phyloP scores from a whole-genome alignment of 1,140 invertebrate genomes.

The Cepaea nemoralis region DNA sequence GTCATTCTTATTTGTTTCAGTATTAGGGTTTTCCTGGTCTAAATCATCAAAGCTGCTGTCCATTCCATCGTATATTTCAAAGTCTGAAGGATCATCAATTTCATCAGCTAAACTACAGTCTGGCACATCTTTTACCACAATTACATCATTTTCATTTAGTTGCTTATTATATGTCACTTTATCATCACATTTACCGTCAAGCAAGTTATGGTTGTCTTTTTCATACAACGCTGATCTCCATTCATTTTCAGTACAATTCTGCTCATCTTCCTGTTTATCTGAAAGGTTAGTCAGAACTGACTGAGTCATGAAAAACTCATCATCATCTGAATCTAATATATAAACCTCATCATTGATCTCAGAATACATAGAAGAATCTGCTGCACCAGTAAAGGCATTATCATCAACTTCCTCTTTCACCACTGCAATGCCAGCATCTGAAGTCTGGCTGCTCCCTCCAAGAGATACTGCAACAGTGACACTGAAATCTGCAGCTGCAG shows the following conservation, averaged over 20 bases:
- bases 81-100: neutral
- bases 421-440: neutral
- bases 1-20: neutral
- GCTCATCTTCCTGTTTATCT: neutral
- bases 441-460: neutral
- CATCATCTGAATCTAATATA: conserved; percentile 13
- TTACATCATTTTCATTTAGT: neutral
- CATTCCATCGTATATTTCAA: neutral
- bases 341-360: conserved; percentile 7
- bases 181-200: neutral
- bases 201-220: neutral
- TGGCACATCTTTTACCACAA: neutral
- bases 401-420: neutral
- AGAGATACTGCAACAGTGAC: no score
- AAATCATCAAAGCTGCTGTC: neutral
- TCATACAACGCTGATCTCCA: neutral
- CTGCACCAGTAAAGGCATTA: neutral
- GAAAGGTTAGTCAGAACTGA: neutral
- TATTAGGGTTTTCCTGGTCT: neutral
- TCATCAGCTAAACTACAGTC: neutral
- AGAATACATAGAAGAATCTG: neutral
- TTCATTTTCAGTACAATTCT: neutral
- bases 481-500: no score
- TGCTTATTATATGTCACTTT: neutral
- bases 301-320: neutral